phyloP scores from a whole-genome alignment of 1,140 invertebrate species.

The Oedothorax gibbosus region DNA sequence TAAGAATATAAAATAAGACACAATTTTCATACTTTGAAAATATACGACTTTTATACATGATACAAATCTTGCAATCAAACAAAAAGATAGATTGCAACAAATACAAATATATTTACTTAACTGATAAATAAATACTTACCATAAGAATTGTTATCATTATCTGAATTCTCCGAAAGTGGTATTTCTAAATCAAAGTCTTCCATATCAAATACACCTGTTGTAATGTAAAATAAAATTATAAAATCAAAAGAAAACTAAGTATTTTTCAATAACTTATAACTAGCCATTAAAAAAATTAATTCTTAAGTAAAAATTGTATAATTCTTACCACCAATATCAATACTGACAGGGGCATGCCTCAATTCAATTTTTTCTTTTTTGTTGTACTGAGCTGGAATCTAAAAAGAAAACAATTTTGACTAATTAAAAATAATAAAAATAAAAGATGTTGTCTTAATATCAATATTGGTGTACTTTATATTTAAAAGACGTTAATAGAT shows the following conservation, averaged over 20 bases:
- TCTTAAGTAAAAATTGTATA: background rate
- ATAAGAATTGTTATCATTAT: conserved; percentile 19
- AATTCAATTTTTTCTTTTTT: conserved; percentile 23
- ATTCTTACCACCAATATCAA: conserved; percentile 50
- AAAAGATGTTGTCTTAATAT: background rate
- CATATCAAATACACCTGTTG: conserved; percentile 58
- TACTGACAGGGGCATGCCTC: conserved; percentile 27
- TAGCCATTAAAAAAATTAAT: no score
- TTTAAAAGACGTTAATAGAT: no score
- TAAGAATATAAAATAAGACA: no score
- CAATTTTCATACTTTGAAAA: no score
- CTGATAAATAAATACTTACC: conserved; percentile 17
- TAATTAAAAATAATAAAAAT: no score
- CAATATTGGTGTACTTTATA: no score
- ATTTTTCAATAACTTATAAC: background rate
- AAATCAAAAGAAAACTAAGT: background rate
- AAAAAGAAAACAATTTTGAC: conserved; percentile 5
- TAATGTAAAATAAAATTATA: conserved; percentile 2
- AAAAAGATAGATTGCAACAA: background rate
- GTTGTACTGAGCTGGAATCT: conserved; percentile 37
- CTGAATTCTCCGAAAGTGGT: conserved; percentile 9
- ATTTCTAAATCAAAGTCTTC: conserved; percentile 50
- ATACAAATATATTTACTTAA: background rate
- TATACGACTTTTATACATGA: no score
- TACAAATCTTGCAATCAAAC: no score